Conservation (phyloP, 2,113 vertebrate genomes). For the Centropus unirufus region DNA sequence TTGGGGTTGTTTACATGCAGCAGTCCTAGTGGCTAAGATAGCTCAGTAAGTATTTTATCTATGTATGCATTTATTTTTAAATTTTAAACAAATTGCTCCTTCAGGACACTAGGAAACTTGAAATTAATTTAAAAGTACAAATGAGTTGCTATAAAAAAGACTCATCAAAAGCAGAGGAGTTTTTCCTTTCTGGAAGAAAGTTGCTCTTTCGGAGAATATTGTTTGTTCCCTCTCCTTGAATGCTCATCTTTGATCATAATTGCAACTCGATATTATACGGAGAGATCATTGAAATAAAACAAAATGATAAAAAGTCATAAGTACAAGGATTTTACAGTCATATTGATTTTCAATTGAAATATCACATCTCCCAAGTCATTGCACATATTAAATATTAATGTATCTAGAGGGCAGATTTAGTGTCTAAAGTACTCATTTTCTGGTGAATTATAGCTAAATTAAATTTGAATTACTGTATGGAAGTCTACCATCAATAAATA, state of each 20-base stretch:
- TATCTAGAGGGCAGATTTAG: slow-evolving; percentile 25
- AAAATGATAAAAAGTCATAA: slow-evolving; percentile 22
- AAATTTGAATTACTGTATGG: slow-evolving; percentile 22
- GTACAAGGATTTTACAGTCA: background rate
- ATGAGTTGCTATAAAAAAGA: background rate
- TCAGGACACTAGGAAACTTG: background rate
- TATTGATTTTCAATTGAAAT: slow-evolving; percentile 49
- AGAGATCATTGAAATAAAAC: slow-evolving; percentile 5
- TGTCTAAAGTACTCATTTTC: slow-evolving; percentile 22
- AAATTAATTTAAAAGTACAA: background rate
- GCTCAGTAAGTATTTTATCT: slow-evolving; percentile 85
- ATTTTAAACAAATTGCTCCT: background rate
- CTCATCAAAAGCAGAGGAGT: background rate
- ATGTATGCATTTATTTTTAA: background rate
- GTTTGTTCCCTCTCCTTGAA: background rate
- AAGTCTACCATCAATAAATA: slow-evolving; percentile 21
- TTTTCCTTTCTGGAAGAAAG: background rate
- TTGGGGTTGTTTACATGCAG: slow-evolving; percentile 93
- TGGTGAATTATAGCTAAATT: slow-evolving; percentile 25
- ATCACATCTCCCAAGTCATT: slow-evolving; percentile 10
- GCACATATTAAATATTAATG: slow-evolving; percentile 26
- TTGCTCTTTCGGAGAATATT: background rate
- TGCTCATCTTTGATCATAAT: slow-evolving; percentile 12
- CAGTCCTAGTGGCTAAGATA: slow-evolving; percentile 89
- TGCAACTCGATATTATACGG: background rate